Percentiles rank a stretch among this genome's conserved stretches.
Conservation (phyloP, 2,113 vertebrate genomes). For the Asarcornis scutulata region DNA sequence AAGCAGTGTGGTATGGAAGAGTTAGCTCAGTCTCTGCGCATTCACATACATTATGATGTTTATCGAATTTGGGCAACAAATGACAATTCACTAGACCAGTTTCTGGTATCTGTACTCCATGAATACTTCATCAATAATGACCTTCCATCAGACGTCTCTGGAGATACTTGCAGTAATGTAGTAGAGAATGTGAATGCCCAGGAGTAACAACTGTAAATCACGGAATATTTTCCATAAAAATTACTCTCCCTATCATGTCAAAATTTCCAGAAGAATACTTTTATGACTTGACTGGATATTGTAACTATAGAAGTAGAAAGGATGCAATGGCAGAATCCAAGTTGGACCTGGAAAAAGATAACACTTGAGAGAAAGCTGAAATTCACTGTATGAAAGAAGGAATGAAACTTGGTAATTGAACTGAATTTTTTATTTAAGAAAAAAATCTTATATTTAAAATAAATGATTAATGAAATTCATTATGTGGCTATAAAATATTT, state of each 20-base stretch:
- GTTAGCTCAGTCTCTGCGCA: neutral
- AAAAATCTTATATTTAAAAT: conserved; percentile 53
- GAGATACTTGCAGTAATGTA: neutral
- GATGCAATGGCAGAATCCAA: neutral
- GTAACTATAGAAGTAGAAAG: neutral
- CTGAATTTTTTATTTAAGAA: conserved; percentile 58
- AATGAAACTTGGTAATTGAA: conserved; percentile 19
- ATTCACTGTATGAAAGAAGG: neutral
- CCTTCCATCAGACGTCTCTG: neutral
- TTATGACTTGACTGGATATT: neutral
- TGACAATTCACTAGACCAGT: neutral
- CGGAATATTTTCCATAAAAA: neutral
- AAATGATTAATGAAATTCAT: conserved; percentile 67
- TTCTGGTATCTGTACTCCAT: neutral
- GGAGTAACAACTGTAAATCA: neutral
- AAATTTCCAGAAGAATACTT: neutral
- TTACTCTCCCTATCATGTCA: neutral
- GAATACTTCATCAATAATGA: neutral
- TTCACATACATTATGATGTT: neutral
- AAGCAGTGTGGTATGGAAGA: neutral
- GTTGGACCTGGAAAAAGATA: neutral
- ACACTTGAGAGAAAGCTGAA: neutral
- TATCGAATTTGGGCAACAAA: neutral
- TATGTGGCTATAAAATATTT: conserved; percentile 60
- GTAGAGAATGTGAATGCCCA: neutral